Base-by-base conservation (phyloP, 2,113 vertebrate species). In the Tachysurus vachellii region DNA sequence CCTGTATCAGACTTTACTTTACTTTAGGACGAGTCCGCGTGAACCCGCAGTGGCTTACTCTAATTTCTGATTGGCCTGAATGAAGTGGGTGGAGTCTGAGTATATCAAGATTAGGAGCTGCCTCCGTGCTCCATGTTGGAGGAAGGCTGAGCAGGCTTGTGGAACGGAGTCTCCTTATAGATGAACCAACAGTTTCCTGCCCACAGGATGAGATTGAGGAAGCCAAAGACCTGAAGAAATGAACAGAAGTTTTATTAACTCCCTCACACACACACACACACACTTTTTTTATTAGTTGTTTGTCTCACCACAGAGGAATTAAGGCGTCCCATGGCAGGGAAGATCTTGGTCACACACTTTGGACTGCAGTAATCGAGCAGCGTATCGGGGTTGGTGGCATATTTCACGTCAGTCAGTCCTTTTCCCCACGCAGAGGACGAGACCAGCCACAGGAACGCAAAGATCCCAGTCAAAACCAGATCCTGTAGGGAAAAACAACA, bases 151-250 rank as follows among this genome's bases (percentile, higher is more conserved):
- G 93, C 81, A 82, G 94, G 93, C 80, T 94, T 96, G 81, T 96
- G 96, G 96, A 97, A 98, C 0, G 95, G 88, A 12, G 98, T 99
- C 94, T 99, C 98, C 94, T 98, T 97, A 94, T 96, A 99, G 88
- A 98, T 97, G 92, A 98, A 98, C 98, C 98, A 99, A 92, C 96
- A 97, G 94, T 99, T 99, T 56, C 97, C 96, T 0, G 95, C 95
- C 98, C 98, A 99, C 91, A 99, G 94, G 92, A 98, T 93, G 89
- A 99, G 94, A 93, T 97, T 99, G 93, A 99, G 92, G 91, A 99
- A 99, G 77, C 98, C 97, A 11, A 98, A 98, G 88, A 97, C 96
- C 98, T 99, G 93, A 3, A 90, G 28, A 92, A 87, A 68, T 81
- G 53, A 87, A 71, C 62, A 31, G 10, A 68, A 10, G 50, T 54